Conservation (phyloP, 2,113 vertebrate genomes). For the Tringa solitaria region DNA sequence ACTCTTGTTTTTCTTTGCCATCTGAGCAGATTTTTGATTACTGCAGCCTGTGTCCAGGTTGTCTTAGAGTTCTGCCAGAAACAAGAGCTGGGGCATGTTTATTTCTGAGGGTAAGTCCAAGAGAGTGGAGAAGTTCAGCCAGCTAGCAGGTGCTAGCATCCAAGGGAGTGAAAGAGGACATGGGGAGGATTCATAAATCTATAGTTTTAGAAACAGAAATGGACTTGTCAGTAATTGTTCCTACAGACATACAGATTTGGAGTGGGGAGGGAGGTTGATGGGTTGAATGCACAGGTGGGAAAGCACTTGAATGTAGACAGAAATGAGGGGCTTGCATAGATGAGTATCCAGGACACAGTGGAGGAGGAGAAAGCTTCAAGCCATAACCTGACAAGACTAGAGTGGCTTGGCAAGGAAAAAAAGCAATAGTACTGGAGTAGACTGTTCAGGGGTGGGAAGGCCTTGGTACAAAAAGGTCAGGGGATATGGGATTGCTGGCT, state of each 20-base stretch:
- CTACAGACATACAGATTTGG: background rate
- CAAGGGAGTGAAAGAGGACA: constrained; percentile 28
- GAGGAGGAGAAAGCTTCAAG: background rate
- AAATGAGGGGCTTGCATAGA: background rate
- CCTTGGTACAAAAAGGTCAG: background rate
- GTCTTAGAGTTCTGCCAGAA: constrained; percentile 36
- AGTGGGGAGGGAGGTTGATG: background rate
- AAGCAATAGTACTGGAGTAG: background rate
- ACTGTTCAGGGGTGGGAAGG: background rate
- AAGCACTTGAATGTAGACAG: background rate
- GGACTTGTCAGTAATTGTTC: background rate
- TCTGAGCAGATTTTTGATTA: constrained; percentile 34
- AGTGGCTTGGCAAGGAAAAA: background rate
- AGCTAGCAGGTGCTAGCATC: constrained; percentile 2
- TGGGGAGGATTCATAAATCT: background rate
- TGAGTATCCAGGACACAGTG: background rate
- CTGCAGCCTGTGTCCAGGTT: background rate
- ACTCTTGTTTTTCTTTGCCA: background rate
- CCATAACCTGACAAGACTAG: background rate
- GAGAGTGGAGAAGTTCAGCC: constrained; percentile 27
- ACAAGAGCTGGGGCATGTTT: constrained; percentile 27
- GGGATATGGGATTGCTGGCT: background rate
- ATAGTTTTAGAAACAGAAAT: background rate
- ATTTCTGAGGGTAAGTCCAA: constrained; percentile 47
- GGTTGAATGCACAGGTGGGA: background rate